Percentiles rank a stretch among this genome's conserved stretches.
These are phyloP conservation scores for Neofelis nebulosa DNA, from an alignment of 2,113 vertebrate species.

Conservation along the genomic window DNA sequence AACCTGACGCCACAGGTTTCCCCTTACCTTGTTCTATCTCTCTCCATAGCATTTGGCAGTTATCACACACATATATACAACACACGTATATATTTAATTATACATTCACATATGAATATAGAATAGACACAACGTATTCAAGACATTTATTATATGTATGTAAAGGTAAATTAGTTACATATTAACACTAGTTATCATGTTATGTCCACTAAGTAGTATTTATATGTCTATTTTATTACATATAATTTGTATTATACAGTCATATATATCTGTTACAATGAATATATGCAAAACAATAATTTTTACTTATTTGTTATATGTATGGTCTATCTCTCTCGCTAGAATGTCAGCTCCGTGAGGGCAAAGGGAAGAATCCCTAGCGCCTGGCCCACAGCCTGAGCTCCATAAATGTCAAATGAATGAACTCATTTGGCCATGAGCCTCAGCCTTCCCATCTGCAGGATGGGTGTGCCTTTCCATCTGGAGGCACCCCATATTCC, in stretches of 20 bases:
- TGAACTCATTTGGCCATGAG: background rate
- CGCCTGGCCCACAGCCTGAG: background rate
- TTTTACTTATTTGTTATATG: conserved; percentile 35
- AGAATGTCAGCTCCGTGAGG: background rate
- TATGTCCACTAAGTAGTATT: background rate
- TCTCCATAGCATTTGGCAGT: conserved; percentile 19
- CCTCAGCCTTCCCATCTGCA: conserved; percentile 9
- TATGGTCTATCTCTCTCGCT: background rate
- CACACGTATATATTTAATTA: background rate
- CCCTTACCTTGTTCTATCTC: background rate
- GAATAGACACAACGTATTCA: background rate
- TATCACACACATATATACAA: conserved; percentile 2
- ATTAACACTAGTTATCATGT: background rate
- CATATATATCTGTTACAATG: background rate
- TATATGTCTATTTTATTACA: background rate
- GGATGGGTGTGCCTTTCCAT: background rate
- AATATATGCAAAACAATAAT: background rate
- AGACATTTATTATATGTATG: background rate
- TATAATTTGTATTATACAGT: background rate
- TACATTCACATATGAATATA: background rate
- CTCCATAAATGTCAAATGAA: conserved; percentile 44
- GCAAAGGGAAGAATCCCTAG: conserved; percentile 13
- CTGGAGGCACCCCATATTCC: background rate
- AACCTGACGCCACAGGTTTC: background rate
- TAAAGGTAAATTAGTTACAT: background rate